These are phyloP conservation scores for Lasioglossum baleicum DNA, from an alignment of 1,140 invertebrate species.

Conservation along the genomic window DNA sequence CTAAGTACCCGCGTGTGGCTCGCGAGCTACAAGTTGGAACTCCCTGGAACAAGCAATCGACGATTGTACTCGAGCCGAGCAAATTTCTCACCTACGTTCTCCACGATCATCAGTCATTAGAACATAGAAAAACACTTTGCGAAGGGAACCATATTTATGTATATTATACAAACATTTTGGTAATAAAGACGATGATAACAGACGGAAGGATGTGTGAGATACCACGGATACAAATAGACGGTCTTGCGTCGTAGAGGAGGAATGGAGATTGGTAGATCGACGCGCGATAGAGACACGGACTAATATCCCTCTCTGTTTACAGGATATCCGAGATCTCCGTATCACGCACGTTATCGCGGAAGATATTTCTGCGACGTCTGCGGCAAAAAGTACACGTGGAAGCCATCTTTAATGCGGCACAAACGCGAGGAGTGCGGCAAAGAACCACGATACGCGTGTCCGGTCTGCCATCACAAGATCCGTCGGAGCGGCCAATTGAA, in stretches of 20 bases:
- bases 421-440: constrained; percentile 78
- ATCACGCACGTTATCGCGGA: constrained; percentile 57
- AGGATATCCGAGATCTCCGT: constrained; percentile 31
- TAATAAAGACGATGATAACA: constrained; percentile 21
- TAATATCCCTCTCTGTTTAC: constrained; percentile 31
- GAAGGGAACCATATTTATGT: constrained; percentile 19
- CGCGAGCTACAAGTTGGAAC: too few relatives aligned
- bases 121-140: background rate
- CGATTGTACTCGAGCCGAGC: background rate
- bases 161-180: background rate
- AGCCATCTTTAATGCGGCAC: constrained; percentile 76
- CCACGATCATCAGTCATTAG: background rate
- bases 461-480: constrained; percentile 43
- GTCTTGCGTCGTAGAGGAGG: background rate
- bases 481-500: constrained; percentile 59
- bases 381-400: constrained; percentile 72
- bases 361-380: constrained; percentile 67
- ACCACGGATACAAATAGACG: background rate
- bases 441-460: constrained; percentile 70
- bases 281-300: background rate
- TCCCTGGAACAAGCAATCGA: background rate
- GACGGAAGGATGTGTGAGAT: background rate
- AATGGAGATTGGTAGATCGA: background rate
- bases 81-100: background rate
- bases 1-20: too few relatives aligned